Evolutionary conservation across 1,140 invertebrate genomes (phyloP).

Genomic region (Sycophila sp.): DNA sequence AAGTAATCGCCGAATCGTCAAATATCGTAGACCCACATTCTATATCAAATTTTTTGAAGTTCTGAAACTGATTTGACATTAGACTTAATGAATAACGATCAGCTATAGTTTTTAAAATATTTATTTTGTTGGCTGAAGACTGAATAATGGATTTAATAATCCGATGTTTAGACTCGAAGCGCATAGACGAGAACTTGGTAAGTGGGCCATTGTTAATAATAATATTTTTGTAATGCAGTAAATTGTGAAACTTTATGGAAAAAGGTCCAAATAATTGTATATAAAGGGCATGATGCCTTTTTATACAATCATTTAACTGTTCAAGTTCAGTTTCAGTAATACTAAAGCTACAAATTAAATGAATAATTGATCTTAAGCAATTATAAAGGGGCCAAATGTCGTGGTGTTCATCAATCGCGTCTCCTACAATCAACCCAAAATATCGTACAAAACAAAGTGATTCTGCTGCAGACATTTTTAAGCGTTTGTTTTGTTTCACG

Average conservation of each 20-base stretch:
- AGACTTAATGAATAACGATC: too few species aligned
- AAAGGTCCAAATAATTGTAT: background rate
- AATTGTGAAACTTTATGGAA: background rate
- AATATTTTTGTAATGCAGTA: background rate
- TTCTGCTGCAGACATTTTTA: conserved; percentile 37
- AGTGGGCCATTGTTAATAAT: background rate
- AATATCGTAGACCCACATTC: too few species aligned
- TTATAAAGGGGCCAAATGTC: conserved; percentile 35
- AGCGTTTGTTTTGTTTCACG: conserved; percentile 8
- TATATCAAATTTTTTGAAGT: too few species aligned
- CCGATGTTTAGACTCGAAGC: background rate
- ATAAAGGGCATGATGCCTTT: background rate
- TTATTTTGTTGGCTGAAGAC: background rate
- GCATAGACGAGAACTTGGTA: background rate
- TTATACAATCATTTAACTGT: background rate
- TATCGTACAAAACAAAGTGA: conserved; percentile 41
- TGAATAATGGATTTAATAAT: background rate
- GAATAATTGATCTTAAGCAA: conserved; percentile 30
- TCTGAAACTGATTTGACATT: too few species aligned
- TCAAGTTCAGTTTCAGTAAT: background rate
- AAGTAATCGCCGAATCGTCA: too few species aligned
- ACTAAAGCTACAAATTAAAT: background rate
- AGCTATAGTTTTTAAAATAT: background rate
- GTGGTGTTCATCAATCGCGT: conserved; percentile 31
- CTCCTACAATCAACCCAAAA: conserved; percentile 39